Base-by-base conservation (phyloP, 2,113 vertebrate genomes). In the Myrmecobius fasciatus region DNA sequence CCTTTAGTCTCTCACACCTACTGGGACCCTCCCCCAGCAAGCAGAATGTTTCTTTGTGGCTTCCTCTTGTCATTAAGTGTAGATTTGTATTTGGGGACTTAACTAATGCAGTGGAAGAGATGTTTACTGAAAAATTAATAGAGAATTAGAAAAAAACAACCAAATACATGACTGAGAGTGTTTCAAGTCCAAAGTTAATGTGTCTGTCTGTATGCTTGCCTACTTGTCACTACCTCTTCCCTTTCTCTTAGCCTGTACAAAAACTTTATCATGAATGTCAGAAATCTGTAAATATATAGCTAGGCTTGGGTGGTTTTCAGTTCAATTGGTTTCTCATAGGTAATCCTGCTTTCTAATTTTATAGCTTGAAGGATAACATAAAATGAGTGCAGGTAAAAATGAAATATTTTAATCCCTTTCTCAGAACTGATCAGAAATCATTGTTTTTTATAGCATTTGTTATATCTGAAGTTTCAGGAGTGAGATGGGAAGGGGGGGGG, bases 321-420 rank as follows among this genome's bases (percentile, higher is more conserved):
- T 94, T 94, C 94, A 95, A 93, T 97, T 97, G 48, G 95, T 97
- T 98, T 96, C 96, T 67, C 11, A 60, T 88, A 97, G 95, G 95
- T 97, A 95, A 94, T 98, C 95, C 94, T 94, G 90, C 92, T 89
- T 96, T 97, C 90, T 96, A 67, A 97, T 97, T 97, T 96, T 93
- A 43, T 93, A 89, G 75, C 53, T 96, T 98, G 95, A 96, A 96
- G 93, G 94, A 83, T 90, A 94, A 97, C 52, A 0, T 95, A 96
- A 97, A 97, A 97, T 97, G 95, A 26, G 93, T 96, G 91, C 89
- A 92, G 49, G 93, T 92, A 92, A 94, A 96, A 97, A 47, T 93
- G 96, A 88, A 53, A 96, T 96, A 43, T 97, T 97, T 96, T 94
- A 96, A 97, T 97, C 94, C 94, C 83, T 96, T 98, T 28, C 95